Conservation (phyloP, 2,113 vertebrate genomes). For the human region DNA sequence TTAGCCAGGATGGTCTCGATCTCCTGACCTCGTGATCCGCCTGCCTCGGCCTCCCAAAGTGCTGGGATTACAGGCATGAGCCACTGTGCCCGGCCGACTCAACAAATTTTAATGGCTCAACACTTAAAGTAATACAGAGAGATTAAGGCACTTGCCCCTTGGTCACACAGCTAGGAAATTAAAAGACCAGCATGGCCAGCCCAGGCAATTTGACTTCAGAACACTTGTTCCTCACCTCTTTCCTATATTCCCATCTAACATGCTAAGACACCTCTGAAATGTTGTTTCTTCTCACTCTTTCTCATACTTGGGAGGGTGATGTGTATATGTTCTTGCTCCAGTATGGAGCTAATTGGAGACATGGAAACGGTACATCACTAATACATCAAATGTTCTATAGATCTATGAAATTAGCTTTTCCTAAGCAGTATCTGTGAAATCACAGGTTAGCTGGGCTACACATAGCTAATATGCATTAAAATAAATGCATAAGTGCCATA, state of each 20-base stretch:
- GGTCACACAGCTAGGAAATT: neutral
- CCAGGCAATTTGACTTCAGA: neutral
- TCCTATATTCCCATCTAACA: neutral
- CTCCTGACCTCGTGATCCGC: too few relatives aligned
- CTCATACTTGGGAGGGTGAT: neutral
- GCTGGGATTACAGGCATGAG: too few relatives aligned
- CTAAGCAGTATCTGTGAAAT: neutral
- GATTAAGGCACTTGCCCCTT: neutral
- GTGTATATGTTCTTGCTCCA: neutral
- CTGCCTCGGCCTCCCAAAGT: too few relatives aligned
- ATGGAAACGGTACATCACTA: neutral
- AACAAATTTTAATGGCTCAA: neutral
- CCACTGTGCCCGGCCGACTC: too few relatives aligned
- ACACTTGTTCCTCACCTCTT: neutral
- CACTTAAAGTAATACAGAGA: neutral
- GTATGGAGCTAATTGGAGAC: neutral
- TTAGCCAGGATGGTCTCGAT: too few relatives aligned
- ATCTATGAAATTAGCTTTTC: neutral
- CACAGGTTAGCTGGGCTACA: neutral
- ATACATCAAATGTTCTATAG: neutral
- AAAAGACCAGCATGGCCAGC: neutral
- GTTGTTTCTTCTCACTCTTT: neutral
- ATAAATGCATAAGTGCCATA: neutral
- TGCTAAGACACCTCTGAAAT: neutral
- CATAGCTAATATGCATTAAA: neutral